phyloP scores from a whole-genome alignment of 2,113 vertebrate genomes.

The Phycodurus eques region DNA sequence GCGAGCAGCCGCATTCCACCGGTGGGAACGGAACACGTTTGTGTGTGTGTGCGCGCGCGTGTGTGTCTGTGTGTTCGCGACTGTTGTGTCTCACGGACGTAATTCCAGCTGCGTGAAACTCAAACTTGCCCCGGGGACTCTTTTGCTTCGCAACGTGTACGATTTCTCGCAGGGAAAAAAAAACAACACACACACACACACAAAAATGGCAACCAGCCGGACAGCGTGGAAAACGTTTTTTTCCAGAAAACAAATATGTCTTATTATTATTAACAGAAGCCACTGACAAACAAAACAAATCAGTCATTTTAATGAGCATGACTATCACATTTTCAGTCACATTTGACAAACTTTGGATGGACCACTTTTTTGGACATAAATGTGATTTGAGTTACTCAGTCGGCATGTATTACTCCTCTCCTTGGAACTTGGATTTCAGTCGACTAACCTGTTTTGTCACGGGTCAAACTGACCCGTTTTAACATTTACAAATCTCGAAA shows the following conservation, averaged over 20 bases:
- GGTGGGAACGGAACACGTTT: neutral
- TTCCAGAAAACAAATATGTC: neutral
- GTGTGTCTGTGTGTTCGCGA: neutral
- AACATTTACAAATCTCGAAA: too few relatives aligned
- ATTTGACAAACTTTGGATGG: neutral
- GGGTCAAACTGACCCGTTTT: too few relatives aligned
- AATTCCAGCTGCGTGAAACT: conserved; percentile 45
- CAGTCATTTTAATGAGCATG: neutral
- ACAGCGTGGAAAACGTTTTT: conserved; percentile 3
- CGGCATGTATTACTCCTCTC: too few relatives aligned
- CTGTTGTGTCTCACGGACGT: conserved; percentile 38
- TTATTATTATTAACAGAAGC: neutral
- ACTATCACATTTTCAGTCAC: neutral
- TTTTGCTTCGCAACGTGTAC: conserved; percentile 3
- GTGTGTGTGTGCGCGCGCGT: too few relatives aligned
- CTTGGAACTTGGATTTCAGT: too few relatives aligned
- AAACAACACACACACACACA: too few relatives aligned
- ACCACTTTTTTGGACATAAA: too few relatives aligned
- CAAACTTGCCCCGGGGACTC: conserved; percentile 29
- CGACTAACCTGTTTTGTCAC: too few relatives aligned
- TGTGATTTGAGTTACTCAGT: too few relatives aligned
- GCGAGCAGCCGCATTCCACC: neutral
- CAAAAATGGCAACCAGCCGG: neutral
- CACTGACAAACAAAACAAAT: neutral
- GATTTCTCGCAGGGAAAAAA: too few relatives aligned